Conservation (phyloP, 2,113 vertebrate genomes). For the Indri indri region DNA sequence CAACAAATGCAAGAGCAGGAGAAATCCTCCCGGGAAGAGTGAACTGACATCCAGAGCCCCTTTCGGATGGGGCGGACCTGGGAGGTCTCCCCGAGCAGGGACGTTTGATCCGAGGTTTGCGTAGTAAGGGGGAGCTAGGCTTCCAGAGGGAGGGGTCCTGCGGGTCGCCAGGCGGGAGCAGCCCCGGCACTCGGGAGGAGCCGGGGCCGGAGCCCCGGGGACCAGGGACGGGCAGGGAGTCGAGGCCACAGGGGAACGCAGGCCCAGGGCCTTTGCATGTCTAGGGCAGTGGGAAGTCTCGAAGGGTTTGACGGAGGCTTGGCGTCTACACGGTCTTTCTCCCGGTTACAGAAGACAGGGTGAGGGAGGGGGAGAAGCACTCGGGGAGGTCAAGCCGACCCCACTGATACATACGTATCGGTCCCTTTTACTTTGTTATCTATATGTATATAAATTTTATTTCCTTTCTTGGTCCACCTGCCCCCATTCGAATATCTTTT, state of each 20-base stretch:
- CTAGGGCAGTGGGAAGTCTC: neutral
- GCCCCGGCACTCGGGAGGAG: neutral
- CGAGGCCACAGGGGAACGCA: neutral
- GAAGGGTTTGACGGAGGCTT: too few relatives aligned
- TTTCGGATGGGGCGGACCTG: neutral
- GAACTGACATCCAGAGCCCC: neutral
- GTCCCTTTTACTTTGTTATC: neutral
- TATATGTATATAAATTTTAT: too few relatives aligned
- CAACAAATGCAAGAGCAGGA: fast-evolving
- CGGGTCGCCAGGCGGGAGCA: neutral
- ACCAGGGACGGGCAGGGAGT: neutral
- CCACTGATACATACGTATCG: fast-evolving
- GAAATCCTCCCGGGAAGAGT: fast-evolving
- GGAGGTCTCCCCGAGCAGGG: neutral
- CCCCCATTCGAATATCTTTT: neutral
- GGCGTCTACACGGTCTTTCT: neutral
- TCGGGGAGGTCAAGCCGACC: neutral
- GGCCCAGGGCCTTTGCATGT: neutral
- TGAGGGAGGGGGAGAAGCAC: fast-evolving
- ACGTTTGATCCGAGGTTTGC: neutral
- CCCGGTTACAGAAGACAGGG: neutral
- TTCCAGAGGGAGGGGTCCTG: neutral
- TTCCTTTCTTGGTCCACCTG: neutral
- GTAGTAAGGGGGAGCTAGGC: neutral
- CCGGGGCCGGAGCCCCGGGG: neutral